These are phyloP conservation scores for Paedocypris sp. DNA, from an alignment of 2,113 vertebrate species.

Conservation along the genomic window DNA sequence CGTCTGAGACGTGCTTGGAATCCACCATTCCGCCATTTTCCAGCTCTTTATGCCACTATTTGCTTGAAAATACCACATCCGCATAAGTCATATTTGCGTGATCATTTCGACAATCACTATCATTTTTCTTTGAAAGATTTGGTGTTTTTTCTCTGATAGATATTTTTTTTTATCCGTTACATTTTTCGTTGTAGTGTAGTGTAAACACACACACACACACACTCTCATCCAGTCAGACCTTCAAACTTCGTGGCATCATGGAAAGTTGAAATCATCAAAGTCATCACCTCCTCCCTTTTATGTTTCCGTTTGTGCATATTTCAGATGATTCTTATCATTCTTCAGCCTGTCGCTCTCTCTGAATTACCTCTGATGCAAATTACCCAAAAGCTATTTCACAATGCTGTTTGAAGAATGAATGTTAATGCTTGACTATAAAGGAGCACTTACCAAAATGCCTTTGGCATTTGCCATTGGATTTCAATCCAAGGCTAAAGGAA, in stretches of 20 bases:
- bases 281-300: background rate
- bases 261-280: background rate
- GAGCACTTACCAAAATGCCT: constrained; percentile 38
- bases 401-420: constrained; percentile 35
- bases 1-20: constrained; percentile 2
- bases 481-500: constrained; percentile 26
- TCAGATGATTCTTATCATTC: constrained; percentile 10
- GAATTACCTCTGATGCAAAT: constrained; percentile 29
- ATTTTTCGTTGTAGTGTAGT: background rate
- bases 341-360: constrained; percentile 18
- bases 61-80: constrained; percentile 6
- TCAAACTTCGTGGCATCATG: background rate
- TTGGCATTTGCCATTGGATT: constrained; percentile 34
- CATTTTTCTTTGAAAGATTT: no score
- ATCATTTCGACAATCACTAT: no score
- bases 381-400: constrained; percentile 30
- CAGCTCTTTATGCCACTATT: constrained; percentile 20
- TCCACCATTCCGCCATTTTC: constrained; percentile 14
- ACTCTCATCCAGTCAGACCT: background rate
- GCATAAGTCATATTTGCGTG: background rate
- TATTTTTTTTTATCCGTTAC: no score
- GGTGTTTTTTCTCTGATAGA: no score
- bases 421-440: constrained; percentile 37
- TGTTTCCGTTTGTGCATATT: constrained; percentile 23
- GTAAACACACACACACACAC: background rate